Percentiles rank a stretch among this genome's conserved stretches.
Conservation (phyloP, 2,113 vertebrate genomes). For the Semicossyphus pulcher region DNA sequence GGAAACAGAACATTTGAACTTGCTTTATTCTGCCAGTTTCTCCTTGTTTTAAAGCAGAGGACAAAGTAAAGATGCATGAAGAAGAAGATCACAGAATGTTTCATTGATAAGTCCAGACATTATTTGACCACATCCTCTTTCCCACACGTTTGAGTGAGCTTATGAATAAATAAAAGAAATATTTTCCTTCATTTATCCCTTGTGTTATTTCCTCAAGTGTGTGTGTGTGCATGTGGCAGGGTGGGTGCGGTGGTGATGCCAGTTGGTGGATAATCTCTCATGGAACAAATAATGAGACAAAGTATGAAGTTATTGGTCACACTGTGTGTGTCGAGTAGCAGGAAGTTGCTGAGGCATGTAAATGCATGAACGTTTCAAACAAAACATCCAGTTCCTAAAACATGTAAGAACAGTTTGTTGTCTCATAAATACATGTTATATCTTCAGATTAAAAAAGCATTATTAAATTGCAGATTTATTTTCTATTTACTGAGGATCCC, state of each 20-base stretch:
- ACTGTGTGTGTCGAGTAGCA: no score
- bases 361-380: no score
- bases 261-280: no score
- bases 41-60: constrained; percentile 48
- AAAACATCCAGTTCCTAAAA: no score
- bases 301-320: no score
- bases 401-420: no score
- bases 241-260: background rate
- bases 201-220: background rate
- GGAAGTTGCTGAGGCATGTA: no score
- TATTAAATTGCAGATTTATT: no score
- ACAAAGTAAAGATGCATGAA: constrained; percentile 67
- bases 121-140: constrained; percentile 36
- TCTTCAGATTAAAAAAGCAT: no score
- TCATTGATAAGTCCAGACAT: constrained; percentile 54
- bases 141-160: constrained; percentile 65
- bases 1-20: constrained; percentile 13
- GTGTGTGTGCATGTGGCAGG: background rate
- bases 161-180: constrained; percentile 73
- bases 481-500: no score
- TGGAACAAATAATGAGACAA: background rate
- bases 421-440: no score
- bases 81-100: constrained; percentile 54
- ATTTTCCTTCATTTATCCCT: constrained; percentile 72
- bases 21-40: constrained; percentile 48